Evolutionary conservation across 2,888 invertebrate genomes (phyloP).

Genomic region (Polydrusus tereticollis): DNA sequence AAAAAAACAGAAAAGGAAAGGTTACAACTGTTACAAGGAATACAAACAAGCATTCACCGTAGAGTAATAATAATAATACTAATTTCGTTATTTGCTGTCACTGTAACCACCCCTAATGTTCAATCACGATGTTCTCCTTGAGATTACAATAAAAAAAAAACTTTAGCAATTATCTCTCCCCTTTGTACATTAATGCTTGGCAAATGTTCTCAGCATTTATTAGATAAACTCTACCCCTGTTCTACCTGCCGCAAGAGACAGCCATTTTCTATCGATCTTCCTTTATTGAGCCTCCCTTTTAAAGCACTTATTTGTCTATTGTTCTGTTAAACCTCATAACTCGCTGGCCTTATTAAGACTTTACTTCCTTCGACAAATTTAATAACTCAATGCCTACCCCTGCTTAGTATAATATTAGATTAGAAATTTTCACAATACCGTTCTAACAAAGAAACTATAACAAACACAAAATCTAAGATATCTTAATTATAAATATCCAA

Average conservation of each 20-base stretch:
- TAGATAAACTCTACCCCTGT: constrained; percentile 19
- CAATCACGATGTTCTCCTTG: constrained; percentile 8
- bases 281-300: constrained; percentile 19
- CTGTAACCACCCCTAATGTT: neutral
- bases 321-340: constrained; percentile 18
- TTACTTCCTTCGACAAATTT: constrained; percentile 6
- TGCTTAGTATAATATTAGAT: neutral
- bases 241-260: constrained; percentile 18
- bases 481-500: neutral
- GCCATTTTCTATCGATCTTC: constrained; percentile 25
- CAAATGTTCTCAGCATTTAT: constrained; percentile 23
- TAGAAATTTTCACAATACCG: constrained; percentile 2
- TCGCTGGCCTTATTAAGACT: constrained; percentile 19
- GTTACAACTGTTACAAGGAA: too few relatives aligned
- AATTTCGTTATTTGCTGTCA: neutral
- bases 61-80: neutral
- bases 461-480: neutral
- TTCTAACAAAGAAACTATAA: neutral
- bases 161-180: constrained; percentile 17
- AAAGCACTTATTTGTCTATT: constrained; percentile 25
- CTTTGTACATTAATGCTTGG: constrained; percentile 12
- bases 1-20: too few relatives aligned
- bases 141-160: constrained; percentile 12
- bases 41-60: neutral
- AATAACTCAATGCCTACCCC: constrained; percentile 13